Evolutionary conservation across 2,113 vertebrate genomes (phyloP).

Genomic region (Halichoeres trimaculatus): DNA sequence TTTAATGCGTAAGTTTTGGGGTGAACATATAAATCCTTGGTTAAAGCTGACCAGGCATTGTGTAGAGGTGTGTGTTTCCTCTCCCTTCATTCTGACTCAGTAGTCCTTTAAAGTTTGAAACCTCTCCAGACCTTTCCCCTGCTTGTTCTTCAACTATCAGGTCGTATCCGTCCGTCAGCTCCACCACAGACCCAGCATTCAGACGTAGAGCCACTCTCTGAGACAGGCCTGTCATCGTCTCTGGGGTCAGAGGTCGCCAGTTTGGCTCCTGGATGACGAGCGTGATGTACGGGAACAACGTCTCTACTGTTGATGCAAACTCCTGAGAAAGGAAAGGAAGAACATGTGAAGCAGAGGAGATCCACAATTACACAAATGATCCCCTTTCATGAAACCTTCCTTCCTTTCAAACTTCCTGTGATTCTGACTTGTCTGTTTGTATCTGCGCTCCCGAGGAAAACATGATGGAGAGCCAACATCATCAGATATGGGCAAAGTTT

Average conservation of each 20-base stretch:
- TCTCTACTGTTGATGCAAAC: constrained; percentile 73
- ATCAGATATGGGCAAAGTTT: too few species aligned
- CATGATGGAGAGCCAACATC: too few species aligned
- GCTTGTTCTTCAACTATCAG: constrained; percentile 68
- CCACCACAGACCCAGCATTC: constrained; percentile 45
- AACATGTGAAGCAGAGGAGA: too few species aligned
- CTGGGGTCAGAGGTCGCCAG: constrained; percentile 72
- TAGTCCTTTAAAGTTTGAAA: background rate
- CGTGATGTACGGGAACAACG: constrained; percentile 81
- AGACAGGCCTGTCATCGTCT: constrained; percentile 57
- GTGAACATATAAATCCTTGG: background rate
- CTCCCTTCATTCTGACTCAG: background rate
- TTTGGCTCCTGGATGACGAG: constrained; percentile 66
- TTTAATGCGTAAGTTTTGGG: background rate
- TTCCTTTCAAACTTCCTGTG: too few species aligned
- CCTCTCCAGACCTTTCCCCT: background rate
- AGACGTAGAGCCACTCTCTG: constrained; percentile 85
- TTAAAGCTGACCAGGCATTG: constrained; percentile 55
- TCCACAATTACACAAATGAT: background rate
- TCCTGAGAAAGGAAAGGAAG: constrained; percentile 45
- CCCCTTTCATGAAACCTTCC: too few species aligned
- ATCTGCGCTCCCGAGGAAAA: too few species aligned
- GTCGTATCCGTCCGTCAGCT: constrained; percentile 63
- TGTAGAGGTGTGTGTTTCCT: constrained; percentile 75
- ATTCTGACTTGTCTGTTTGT: too few species aligned